Base-by-base conservation (phyloP, 2,888 invertebrate genomes). In the Crioceris asparagi region DNA sequence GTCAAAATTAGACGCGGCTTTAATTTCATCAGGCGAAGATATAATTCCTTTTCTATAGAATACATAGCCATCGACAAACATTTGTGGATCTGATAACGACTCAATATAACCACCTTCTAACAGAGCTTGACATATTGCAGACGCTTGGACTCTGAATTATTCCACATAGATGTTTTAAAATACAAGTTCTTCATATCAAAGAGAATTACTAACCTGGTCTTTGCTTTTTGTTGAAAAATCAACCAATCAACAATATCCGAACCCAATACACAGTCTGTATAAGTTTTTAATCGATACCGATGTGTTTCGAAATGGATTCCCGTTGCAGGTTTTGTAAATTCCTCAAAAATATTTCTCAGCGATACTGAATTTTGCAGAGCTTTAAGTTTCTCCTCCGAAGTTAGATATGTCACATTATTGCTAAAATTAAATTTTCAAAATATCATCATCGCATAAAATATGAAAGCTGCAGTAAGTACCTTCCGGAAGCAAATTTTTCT, bases 171-270 rank as follows among this genome's bases (percentile, higher is more conserved):
- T n/a, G n/a, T n/a, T n/a, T n/a, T n/a, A n/a, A n/a, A n/a, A n/a
- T n/a, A n/a, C n/a, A n/a, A n/a, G n/a, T n/a, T n/a, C 6, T 21
- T 21, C 21, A 21, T 7, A 21, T 21, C 6, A 21, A 21, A 21
- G 6, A 21, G 10, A 21, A 7, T 6, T 17, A 12, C 19, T 47
- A 61, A 83, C 85, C 84, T 76, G 1, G 78, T 79, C 34, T 78
- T 77, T 26, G 82, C 80, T 57, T 77, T 79, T 42, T 83, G 81
- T 52, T 84, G 81, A 35, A 75, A 72, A 55, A 86, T 75, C 12
- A 90, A 68, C 88, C 88, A 90, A 55, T 87, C 85, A 3, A 88
- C 76, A 8, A 90, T 64, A 54, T 87, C 84, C 39, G 76, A 78
- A 2, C 87, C 88, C 11, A 81, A 69, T 65, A 87, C 81, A 47